Conservation (phyloP, 2,797 vertebrate species). For the Zalophus californianus region DNA sequence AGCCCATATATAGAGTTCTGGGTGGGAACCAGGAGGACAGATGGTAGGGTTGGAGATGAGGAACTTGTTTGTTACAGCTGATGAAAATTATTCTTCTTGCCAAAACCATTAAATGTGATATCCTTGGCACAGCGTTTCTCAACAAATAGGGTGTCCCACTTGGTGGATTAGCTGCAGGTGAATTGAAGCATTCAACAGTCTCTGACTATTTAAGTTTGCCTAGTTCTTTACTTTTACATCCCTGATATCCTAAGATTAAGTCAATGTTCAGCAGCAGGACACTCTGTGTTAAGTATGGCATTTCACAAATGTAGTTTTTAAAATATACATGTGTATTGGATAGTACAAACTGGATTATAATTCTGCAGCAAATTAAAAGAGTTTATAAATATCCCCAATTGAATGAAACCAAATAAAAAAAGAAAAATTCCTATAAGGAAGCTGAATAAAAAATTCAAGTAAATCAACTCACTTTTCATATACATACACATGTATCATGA, state of each 20-base stretch:
- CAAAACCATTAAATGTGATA: slow-evolving; percentile 82
- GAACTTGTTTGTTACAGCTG: slow-evolving; percentile 85
- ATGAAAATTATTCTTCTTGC: slow-evolving; percentile 82
- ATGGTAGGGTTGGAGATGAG: slow-evolving; percentile 83
- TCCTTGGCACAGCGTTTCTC: slow-evolving; percentile 78
- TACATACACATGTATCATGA: not conserved
- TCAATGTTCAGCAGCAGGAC: not conserved
- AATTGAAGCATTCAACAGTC: slow-evolving; percentile 61
- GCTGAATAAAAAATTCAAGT: not conserved
- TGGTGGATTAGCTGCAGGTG: slow-evolving; percentile 76
- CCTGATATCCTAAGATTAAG: slow-evolving; percentile 7
- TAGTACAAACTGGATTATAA: not conserved
- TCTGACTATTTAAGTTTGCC: slow-evolving; percentile 46
- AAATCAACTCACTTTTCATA: slow-evolving; percentile 21
- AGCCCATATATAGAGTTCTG: slow-evolving; percentile 77
- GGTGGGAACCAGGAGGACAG: slow-evolving; percentile 83
- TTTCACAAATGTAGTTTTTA: slow-evolving; percentile 6
- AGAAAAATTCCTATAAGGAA: not conserved
- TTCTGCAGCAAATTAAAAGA: slow-evolving; percentile 32
- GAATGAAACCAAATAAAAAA: not conserved
- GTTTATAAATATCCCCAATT: not conserved
- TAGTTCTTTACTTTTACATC: slow-evolving; percentile 31
- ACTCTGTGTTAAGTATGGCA: not conserved
- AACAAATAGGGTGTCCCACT: slow-evolving; percentile 71
- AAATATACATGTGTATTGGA: not conserved